These are phyloP conservation scores for Channa striata DNA, from an alignment of 2,797 vertebrate species.

Conservation along the genomic window DNA sequence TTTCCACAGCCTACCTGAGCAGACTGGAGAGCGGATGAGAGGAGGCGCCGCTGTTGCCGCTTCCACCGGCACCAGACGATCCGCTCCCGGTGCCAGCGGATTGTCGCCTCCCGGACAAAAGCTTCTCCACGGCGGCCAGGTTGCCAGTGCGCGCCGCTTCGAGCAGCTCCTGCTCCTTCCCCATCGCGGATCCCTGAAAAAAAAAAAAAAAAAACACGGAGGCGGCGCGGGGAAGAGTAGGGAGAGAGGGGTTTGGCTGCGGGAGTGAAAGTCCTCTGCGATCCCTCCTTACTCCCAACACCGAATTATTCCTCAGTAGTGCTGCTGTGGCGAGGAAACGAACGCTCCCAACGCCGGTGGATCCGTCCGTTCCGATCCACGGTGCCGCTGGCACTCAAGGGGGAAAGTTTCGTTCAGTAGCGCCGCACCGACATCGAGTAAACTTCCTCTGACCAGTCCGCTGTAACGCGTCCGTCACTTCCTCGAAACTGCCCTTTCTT, in stretches of 20 bases:
- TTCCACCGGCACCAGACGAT: constrained; percentile 78
- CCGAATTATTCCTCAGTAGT: constrained; percentile 59
- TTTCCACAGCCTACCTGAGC: constrained; percentile 87
- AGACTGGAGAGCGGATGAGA: constrained; percentile 93
- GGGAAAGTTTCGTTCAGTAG: constrained; percentile 78
- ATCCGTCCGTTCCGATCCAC: constrained; percentile 61
- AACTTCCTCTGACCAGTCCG: constrained; percentile 84
- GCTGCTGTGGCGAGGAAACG: constrained; percentile 36
- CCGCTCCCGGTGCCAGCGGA: constrained; percentile 86
- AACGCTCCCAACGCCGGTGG: constrained; percentile 60
- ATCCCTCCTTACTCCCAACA: constrained; percentile 41
- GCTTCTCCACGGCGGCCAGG: constrained; percentile 94
- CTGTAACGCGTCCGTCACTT: constrained; percentile 81
- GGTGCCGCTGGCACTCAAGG: constrained; percentile 56
- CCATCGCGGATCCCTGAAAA: constrained; percentile 86
- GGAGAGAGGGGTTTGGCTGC: constrained; percentile 41
- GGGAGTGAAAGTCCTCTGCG: constrained; percentile 70
- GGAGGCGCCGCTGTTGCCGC: constrained; percentile 81
- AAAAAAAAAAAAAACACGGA: constrained; percentile 35
- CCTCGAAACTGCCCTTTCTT: constrained; percentile 79
- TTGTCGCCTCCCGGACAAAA: constrained; percentile 93
- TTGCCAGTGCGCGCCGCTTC: constrained; percentile 97
- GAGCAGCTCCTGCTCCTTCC: constrained; percentile 98
- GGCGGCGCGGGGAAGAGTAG: constrained; percentile 68
- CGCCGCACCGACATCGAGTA: constrained; percentile 70